A percentile compares a stretch with the other conserved stretches of the same genome.
Evolutionary conservation across 1,140 invertebrate species (phyloP).

Genomic region (Colletes gigas): DNA sequence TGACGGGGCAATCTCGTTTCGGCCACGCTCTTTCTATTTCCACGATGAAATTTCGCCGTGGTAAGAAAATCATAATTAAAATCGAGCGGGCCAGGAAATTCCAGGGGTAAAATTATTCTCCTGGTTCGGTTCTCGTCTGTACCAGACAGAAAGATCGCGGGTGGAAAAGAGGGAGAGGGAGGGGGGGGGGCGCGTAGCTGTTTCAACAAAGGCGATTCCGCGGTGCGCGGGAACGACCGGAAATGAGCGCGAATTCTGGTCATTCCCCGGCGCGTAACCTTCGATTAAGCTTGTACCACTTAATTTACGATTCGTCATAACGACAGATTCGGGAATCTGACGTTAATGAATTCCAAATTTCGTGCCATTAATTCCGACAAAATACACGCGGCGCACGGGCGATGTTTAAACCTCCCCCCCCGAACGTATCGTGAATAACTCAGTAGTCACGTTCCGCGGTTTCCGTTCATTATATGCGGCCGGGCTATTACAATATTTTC

Average conservation of each 20-base stretch:
- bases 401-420: background rate
- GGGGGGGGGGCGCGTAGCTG: background rate
- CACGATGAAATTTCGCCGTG: background rate
- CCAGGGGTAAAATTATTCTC: background rate
- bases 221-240: background rate
- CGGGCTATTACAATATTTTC: constrained; percentile 47
- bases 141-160: background rate
- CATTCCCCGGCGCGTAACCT: background rate
- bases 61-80: constrained; percentile 24
- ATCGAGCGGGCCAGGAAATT: background rate
- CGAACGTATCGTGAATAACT: constrained; percentile 48
- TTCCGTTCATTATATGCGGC: constrained; percentile 24
- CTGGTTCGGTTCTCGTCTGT: background rate
- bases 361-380: constrained; percentile 8
- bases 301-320: constrained; percentile 3
- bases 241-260: background rate
- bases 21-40: background rate
- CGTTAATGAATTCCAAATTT: constrained; percentile 39
- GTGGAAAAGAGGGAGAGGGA: no score
- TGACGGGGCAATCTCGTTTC: constrained; percentile 17
- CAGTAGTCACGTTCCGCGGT: constrained; percentile 24
- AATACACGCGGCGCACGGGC: background rate
- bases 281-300: constrained; percentile 9
- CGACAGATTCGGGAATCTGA: constrained; percentile 12
- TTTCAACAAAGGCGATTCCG: background rate